Evolutionary conservation across 2,113 vertebrate genomes (phyloP), one percentile per base, ranked within the genome.

Genomic region (Mungos mungo): DNA sequence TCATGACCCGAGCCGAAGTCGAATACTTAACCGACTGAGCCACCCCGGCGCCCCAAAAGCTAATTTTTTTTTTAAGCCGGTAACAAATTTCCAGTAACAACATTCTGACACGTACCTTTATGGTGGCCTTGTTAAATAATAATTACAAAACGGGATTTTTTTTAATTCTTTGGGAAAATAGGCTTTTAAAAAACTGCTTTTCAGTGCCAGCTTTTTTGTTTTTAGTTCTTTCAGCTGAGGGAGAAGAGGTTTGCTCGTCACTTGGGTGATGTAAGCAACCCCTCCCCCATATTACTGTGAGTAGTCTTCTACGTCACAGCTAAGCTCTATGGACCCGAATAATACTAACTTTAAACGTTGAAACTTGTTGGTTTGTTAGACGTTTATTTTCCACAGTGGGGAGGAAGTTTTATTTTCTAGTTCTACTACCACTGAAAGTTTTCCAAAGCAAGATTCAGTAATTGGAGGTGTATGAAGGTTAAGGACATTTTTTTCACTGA

Each of bases 141-240:
- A 86, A 79, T 41, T 85, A 52, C 21, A 57, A 41, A 69, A 4
- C 23, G 25, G 27, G 35, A 47, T 41, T 21, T n/a, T 57, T 54
- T n/a, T 2, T 3, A 57, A 27, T n/a, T 85, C 21, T 85, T 60
- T 68, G 16, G n/a, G 38, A 92, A 87, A 85, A n/a, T 27, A 72
- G 23, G 31, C 7, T 27, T 87, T 96, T 93, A 2, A 25, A 94
- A 92, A 93, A 31, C 13, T 95, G 63, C 77, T 63, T 27, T 96
- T 76, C 25, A 6, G n/a, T 23, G 35, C n/a, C 19, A 16, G 5
- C 7, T 35, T 47, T 76, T 76, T 45, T 45, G 7, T 52, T 79
- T 72, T 72, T 38, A 33, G 63, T 81, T 93, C 79, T 31, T 65
- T 54, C 35, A 91, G 33, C 13, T 60, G 14, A 84, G 50, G 16